Evolutionary conservation across 1,140 invertebrate genomes (phyloP), one percentile per base, ranked within the genome.

Genomic region (Drosophila pectinifera): DNA sequence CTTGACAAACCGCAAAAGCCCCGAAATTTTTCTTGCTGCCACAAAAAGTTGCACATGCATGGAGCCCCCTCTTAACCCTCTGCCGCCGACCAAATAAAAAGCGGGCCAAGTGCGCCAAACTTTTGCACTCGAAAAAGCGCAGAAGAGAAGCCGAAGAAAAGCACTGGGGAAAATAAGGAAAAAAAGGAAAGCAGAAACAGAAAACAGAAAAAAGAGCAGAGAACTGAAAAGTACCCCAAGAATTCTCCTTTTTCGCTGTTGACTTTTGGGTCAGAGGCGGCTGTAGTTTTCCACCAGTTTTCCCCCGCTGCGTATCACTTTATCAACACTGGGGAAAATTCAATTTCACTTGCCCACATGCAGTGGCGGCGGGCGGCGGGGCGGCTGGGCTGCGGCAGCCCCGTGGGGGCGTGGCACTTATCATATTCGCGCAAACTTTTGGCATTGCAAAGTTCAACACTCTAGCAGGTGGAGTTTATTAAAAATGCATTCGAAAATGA

Each of bases 271-370:
- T 67, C 74, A 73, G 76, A 74, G 45, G 51, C 61, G 34, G 53
- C 36, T 49, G 39, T 56, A 34, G 43, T 46, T 43, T 53, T 22
- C 22, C 16, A 16, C 46, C 39, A 5, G 4, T 11, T n/a, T 46
- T 22, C 10, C 10, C 36, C 36, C 18, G 31, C 49, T 31, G 48
- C 86, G 75, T 88, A 83, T 80, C 79, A 73, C 59, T 88, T 83
- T 80, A 79, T 82, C 83, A 88, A 76, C 72, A 89, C 70, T 68
- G 68, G 58, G 59, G 78, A 84, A 78, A 89, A 89, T 89, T 89
- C 84, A 89, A 89, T 89, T 89, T 89, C 84, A 82, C 68, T 86
- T 86, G 74, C 70, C 81, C 61, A 73, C 77, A 73, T 73, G 67
- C 63, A 70, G 20, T 14, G 28, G 6, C 26, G 26, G 8, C 28